phyloP scores from a whole-genome alignment of 2,888 invertebrate species.

The Tridacna gigas region DNA sequence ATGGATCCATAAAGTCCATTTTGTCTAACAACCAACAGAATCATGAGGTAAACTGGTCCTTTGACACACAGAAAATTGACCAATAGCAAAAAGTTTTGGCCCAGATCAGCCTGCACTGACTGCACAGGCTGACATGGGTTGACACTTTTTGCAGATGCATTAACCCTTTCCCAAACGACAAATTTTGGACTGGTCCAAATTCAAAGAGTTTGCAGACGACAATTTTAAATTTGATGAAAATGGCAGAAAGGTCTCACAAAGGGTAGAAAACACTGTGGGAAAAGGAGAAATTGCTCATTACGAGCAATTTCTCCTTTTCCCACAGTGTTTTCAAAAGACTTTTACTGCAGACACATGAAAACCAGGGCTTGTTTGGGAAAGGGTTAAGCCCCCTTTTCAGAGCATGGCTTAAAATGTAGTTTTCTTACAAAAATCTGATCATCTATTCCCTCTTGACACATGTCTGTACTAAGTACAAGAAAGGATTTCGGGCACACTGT shows the following conservation, averaged over 20 bases:
- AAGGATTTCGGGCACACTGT: slow-evolving; percentile 85
- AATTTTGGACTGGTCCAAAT: too few species aligned
- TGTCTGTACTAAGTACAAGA: slow-evolving; percentile 11
- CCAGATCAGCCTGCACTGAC: too few species aligned
- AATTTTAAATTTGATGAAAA: neutral
- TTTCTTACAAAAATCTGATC: slow-evolving; percentile 18
- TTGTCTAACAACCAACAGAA: too few species aligned
- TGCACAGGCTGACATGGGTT: too few species aligned
- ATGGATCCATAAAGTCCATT: too few species aligned
- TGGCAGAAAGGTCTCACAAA: too few species aligned
- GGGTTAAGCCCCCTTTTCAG: neutral
- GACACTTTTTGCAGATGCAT: too few species aligned
- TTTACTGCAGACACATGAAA: neutral
- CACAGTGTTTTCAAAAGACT: neutral
- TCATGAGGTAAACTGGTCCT: too few species aligned
- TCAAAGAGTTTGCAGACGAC: neutral
- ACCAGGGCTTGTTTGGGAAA: too few species aligned
- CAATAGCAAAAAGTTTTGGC: too few species aligned
- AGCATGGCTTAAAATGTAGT: neutral
- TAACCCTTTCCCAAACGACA: neutral
- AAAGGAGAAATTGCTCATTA: neutral
- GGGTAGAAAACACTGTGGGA: neutral
- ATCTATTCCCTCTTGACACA: neutral
- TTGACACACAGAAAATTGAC: too few species aligned
- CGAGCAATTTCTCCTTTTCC: neutral